Percentiles rank a stretch among this genome's conserved stretches.
These are phyloP conservation scores for Drosophila tsacasi DNA, from an alignment of 1,140 invertebrate species.

Conservation along the genomic window DNA sequence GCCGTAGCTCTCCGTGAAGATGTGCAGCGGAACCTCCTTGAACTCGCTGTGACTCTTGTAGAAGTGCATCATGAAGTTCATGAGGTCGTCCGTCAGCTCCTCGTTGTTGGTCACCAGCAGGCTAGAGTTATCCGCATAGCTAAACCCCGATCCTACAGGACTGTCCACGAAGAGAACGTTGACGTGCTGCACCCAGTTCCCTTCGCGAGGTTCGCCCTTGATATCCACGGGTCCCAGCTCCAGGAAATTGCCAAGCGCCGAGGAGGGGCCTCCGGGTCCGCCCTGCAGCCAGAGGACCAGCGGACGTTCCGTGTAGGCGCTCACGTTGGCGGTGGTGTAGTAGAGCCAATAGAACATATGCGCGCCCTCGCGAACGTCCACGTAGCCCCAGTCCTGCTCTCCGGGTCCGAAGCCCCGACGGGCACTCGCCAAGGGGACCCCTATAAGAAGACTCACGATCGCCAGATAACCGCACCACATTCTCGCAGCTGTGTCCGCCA, in stretches of 20 bases:
- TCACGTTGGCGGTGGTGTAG: constrained; percentile 88
- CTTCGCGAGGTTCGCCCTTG: constrained; percentile 88
- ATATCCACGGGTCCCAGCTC: constrained; percentile 91
- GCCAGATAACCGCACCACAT: constrained; percentile 29
- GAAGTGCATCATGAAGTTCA: constrained; percentile 89
- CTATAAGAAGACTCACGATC: constrained; percentile 24
- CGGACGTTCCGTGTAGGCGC: constrained; percentile 88
- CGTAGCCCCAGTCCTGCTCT: constrained; percentile 90
- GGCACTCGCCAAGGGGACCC: constrained; percentile 7
- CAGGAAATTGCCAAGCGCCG: constrained; percentile 91
- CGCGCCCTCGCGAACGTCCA: constrained; percentile 89
- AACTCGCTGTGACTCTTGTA: constrained; percentile 88
- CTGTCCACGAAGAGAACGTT: constrained; percentile 95
- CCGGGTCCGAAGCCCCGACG: constrained; percentile 86
- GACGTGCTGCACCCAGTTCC: constrained; percentile 91
- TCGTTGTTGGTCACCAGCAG: constrained; percentile 88
- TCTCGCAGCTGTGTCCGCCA: constrained; percentile 3
- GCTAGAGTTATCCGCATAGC: constrained; percentile 89
- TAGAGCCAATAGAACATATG: constrained; percentile 95
- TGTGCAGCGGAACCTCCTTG: constrained; percentile 90
- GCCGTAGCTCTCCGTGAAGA: constrained; percentile 95
- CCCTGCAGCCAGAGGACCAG: constrained; percentile 93
- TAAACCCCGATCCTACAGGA: constrained; percentile 95
- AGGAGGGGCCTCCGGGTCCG: constrained; percentile 91
- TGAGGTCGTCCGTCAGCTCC: constrained; percentile 92